Conservation (phyloP, 2,113 vertebrate species). For the Pituophis catenifer region DNA sequence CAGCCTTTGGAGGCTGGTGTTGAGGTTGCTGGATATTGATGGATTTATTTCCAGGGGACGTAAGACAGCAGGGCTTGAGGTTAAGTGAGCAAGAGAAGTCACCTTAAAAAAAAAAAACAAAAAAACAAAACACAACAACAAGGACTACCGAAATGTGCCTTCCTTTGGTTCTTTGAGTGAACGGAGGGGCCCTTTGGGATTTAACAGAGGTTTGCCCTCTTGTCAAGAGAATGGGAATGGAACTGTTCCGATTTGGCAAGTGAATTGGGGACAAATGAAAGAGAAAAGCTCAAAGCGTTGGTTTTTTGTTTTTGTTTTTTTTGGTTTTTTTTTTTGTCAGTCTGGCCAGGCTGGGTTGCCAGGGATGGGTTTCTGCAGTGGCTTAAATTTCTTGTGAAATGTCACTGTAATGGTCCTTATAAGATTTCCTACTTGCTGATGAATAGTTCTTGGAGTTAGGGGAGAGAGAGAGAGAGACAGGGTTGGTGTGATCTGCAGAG, state of each 20-base stretch:
- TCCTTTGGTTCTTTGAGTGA: neutral
- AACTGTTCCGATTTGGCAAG: neutral
- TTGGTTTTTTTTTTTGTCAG: neutral
- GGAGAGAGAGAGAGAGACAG: neutral
- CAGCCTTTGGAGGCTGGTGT: neutral
- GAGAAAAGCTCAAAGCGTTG: neutral
- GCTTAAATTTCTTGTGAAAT: neutral
- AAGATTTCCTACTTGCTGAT: neutral
- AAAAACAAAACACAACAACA: neutral
- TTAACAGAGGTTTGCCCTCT: neutral
- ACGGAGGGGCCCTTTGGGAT: neutral
- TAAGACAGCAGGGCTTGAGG: neutral
- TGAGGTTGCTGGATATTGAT: neutral
- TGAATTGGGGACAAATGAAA: neutral
- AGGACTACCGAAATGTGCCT: too few species aligned
- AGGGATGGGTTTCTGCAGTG: neutral
- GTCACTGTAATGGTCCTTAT: neutral
- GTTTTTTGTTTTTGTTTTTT: too few species aligned
- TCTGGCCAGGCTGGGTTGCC: neutral
- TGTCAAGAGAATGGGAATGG: neutral
- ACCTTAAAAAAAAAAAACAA: neutral
- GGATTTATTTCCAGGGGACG: neutral
- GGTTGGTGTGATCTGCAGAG: slow-evolving; percentile 33
- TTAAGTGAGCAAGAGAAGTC: neutral
- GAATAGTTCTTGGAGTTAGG: slow-evolving; percentile 1